Base-by-base conservation (phyloP, 2,888 invertebrate species). In the Drosophila neotestacea region DNA sequence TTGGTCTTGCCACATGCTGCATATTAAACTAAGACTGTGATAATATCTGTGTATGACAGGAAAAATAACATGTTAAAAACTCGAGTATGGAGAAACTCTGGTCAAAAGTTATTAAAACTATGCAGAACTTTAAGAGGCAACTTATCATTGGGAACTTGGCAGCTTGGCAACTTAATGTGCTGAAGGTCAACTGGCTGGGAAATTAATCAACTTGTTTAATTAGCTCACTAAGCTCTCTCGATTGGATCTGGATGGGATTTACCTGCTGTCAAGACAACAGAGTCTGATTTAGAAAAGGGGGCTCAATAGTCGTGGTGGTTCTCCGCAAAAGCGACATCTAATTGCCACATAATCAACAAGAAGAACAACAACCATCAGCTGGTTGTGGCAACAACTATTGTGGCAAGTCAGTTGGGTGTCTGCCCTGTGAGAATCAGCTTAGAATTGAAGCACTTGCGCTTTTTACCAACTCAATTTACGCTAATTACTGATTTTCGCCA, bases 391-490 rank as follows among this genome's bases (percentile, higher is more conserved):
- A 50, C 51, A 68, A 70, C 84, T 58, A 76, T 51, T 34, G 44
- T 52, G 73, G 62, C 27, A 34, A 50, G 44, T 22, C 30, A 36
- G 54, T 28, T 48, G 50, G 32, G 7, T 28, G 46, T 10, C n/a
- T 32, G 62, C 30, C 16, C 32, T 32, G 28, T 52, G 47, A 52
- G 56, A 50, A 59, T 67, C 47, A 50, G 47, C 10, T 42, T 54
- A 75, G 73, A 86, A 79, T 79, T 70, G 59, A 62, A 66, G 78
- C 80, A 79, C 85, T 84, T 84, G 85, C 81, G 77, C 85, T 85
- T 84, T 85, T 88, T 88, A 88, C 79, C 78, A 79, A 88, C 86
- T 88, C 86, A 88, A 85, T 85, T 85, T 83, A 88, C 86, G 88
- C 86, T 85, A 85, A 85, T 85, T 85, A 85, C 86, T 85, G 85